phyloP scores from a whole-genome alignment of 2,797 vertebrate genomes.

The Lutjanus campechanus region DNA sequence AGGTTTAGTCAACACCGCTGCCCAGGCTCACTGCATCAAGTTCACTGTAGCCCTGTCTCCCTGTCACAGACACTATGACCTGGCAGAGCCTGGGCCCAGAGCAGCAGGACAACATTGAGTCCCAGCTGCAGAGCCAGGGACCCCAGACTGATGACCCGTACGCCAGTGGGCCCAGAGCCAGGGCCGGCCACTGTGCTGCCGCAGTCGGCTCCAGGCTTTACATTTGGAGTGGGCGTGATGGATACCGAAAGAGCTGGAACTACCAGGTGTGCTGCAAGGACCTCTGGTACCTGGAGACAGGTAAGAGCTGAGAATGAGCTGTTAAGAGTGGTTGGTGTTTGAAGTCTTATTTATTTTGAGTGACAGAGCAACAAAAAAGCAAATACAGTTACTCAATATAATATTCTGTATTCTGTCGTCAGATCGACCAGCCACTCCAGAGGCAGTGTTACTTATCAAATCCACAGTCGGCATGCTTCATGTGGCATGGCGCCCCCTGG shows the following conservation, averaged over 20 bases:
- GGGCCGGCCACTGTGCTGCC: conserved; percentile 94
- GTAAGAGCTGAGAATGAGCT: conserved; percentile 80
- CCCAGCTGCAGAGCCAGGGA: conserved; percentile 62
- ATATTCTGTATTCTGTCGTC: conserved; percentile 2
- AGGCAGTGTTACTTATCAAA: conserved; percentile 93
- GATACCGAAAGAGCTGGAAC: conserved; percentile 94
- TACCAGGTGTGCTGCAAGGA: conserved; percentile 99
- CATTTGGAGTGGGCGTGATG: conserved; percentile 97
- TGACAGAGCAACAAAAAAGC: not conserved
- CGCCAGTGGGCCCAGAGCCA: conserved; percentile 87
- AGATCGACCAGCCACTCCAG: conserved; percentile 92
- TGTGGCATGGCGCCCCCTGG: conserved; percentile 95
- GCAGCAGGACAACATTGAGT: conserved; percentile 76
- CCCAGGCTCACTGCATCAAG: not conserved
- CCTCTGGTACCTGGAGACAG: conserved; percentile 98
- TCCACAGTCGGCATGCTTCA: conserved; percentile 96
- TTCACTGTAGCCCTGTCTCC: conserved; percentile 17
- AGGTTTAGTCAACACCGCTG: not conserved
- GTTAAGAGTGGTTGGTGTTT: no score
- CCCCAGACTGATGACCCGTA: conserved; percentile 86
- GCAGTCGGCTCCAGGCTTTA: conserved; percentile 92
- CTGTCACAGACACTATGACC: conserved; percentile 88
- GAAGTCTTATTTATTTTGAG: not conserved
- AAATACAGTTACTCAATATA: not conserved
- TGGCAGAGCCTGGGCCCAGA: conserved; percentile 89